These are phyloP conservation scores for Clarias magur DNA, from an alignment of 2,113 vertebrate species.

Conservation along the genomic window DNA sequence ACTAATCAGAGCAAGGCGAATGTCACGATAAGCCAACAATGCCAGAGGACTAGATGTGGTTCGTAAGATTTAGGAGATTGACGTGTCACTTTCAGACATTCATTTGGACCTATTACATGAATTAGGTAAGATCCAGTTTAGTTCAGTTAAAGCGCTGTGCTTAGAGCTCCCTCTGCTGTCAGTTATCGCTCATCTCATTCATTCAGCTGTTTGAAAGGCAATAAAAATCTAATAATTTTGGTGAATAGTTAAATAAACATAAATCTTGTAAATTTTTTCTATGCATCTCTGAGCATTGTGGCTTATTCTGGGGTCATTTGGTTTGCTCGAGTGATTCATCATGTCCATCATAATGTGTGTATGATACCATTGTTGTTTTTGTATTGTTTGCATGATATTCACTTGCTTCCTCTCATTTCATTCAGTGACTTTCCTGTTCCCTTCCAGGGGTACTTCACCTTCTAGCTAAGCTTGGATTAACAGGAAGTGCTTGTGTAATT, in stretches of 20 bases:
- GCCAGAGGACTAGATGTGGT: slow-evolving; percentile 1
- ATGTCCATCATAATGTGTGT: slow-evolving; percentile 46
- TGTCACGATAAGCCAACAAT: slow-evolving; percentile 64
- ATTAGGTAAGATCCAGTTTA: not conserved
- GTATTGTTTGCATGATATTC: slow-evolving; percentile 55
- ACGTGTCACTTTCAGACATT: not conserved
- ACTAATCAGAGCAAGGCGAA: slow-evolving; percentile 64
- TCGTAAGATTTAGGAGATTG: not conserved
- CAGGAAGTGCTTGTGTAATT: slow-evolving; percentile 34
- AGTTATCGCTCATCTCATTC: slow-evolving; percentile 3
- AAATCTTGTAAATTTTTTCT: not conserved
- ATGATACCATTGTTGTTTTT: slow-evolving; percentile 44
- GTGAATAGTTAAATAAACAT: not conserved
- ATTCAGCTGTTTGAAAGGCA: not conserved
- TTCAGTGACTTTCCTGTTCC: slow-evolving; percentile 50
- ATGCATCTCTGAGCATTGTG: slow-evolving; percentile 16
- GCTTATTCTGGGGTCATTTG: slow-evolving; percentile 65
- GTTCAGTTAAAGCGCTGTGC: not conserved
- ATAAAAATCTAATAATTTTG: not conserved
- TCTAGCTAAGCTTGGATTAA: slow-evolving; percentile 25
- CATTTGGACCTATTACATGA: not conserved
- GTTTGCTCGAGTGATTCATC: slow-evolving; percentile 62
- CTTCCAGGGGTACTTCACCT: slow-evolving; percentile 12
- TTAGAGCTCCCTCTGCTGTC: slow-evolving; percentile 65
- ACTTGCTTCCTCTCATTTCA: slow-evolving; percentile 44